These are phyloP conservation scores for Machimus rusticus DNA, from an alignment of 2,888 invertebrate species.

Conservation along the genomic window DNA sequence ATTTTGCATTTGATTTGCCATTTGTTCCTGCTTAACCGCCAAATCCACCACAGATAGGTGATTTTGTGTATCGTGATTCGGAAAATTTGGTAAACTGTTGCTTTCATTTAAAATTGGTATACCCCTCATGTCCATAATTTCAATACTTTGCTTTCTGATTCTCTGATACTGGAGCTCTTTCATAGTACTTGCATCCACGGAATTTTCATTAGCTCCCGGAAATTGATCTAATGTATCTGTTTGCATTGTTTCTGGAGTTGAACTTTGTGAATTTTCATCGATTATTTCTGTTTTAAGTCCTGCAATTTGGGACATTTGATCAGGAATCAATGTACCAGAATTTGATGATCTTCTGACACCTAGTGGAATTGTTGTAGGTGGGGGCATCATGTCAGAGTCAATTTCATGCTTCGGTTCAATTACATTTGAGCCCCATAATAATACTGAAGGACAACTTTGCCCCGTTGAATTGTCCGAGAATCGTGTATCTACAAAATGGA, in stretches of 20 bases:
- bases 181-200: slow-evolving; percentile 55
- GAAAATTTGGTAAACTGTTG: slow-evolving; percentile 57
- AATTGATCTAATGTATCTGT: slow-evolving; percentile 63
- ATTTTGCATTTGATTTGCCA: slow-evolving; percentile 60
- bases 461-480: slow-evolving; percentile 55
- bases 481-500: slow-evolving; percentile 57
- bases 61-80: slow-evolving; percentile 50
- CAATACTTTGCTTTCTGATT: slow-evolving; percentile 48
- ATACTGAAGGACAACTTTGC: slow-evolving; percentile 28
- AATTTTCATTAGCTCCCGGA: slow-evolving; percentile 56
- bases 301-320: slow-evolving; percentile 65
- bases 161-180: slow-evolving; percentile 50
- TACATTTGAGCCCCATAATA: slow-evolving; percentile 43
- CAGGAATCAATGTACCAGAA: slow-evolving; percentile 66
- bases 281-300: slow-evolving; percentile 73
- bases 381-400: slow-evolving; percentile 73
- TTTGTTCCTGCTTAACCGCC: slow-evolving; percentile 67
- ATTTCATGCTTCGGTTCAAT: slow-evolving; percentile 65
- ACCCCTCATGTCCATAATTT: slow-evolving; percentile 45
- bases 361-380: slow-evolving; percentile 69
- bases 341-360: slow-evolving; percentile 73
- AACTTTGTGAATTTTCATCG: slow-evolving; percentile 74
- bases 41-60: slow-evolving; percentile 59
- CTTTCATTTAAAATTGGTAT: slow-evolving; percentile 56
- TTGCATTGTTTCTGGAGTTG: slow-evolving; percentile 54